phyloP scores from a whole-genome alignment of 2,113 vertebrate genomes.

The Carlito syrichta region DNA sequence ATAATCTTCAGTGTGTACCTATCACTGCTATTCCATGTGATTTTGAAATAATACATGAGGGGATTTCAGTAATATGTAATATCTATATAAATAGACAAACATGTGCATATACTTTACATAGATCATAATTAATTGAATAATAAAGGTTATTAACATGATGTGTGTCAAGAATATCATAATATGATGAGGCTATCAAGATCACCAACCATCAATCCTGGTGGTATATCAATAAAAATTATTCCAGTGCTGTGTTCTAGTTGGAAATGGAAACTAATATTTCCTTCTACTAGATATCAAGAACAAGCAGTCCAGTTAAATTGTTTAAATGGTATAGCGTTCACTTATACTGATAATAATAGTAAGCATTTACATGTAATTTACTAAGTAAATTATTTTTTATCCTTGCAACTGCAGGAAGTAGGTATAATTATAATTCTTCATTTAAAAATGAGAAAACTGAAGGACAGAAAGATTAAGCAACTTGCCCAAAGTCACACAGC shows the following conservation, averaged over 20 bases:
- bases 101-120: not conserved
- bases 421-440: not conserved
- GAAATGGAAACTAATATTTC: not conserved
- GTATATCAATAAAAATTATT: not conserved
- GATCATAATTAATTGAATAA: not conserved
- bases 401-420: not conserved
- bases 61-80: not conserved
- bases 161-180: not conserved
- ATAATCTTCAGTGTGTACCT: not conserved
- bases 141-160: not conserved
- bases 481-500: not conserved
- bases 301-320: not conserved
- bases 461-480: not conserved
- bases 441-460: not conserved
- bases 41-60: not conserved
- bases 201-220: not conserved
- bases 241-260: not conserved
- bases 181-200: not conserved
- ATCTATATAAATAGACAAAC: not conserved
- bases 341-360: not conserved
- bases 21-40: not conserved
- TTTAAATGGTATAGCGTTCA: not conserved
- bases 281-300: not conserved
- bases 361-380: not conserved
- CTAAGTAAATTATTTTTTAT: conserved; percentile 10